Base-by-base conservation (phyloP, 2,888 invertebrate species). In the Crematogaster levior region DNA sequence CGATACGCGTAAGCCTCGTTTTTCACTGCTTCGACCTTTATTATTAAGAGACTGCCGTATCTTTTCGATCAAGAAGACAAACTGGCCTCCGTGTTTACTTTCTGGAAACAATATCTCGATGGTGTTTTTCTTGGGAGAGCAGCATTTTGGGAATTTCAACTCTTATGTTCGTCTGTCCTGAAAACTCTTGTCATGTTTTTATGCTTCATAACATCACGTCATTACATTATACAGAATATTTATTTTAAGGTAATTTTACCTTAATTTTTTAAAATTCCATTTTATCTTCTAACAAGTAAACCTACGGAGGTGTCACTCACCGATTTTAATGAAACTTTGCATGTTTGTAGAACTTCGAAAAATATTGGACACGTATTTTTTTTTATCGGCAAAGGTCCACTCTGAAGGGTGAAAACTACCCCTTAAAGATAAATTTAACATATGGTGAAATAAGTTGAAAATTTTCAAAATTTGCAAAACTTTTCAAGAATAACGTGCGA, bases 41-140 rank as follows among this genome's bases (percentile, higher is more conserved):
- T 72, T 72, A 56, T 72, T 72, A 72, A 72, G 72, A 72, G 72
- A 24, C 73, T 70, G 74, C 30, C 51, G 73, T 81, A 83, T 81
- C 83, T 74, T 81, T 65, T 60, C 81, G 83, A 83, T 83, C 83
- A 72, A 83, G 66, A 81, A 73, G 83, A 81, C 60, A 83, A 83
- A 81, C 73, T 58, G 37, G 66, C 15, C 72, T 65, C n/a, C 7
- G 27, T 81, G 73, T 81, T 79, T 81, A 66, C 74, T 81, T 81
- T 83, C 37, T 51, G 40, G 40, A 68, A 65, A 66, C 56, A 66
- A 40, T 60, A 53, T 79, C 68, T 79, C 72, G 77, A 70, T 79
- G 24, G 27, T 79, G 77, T 79, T 79, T 79, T 81, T 58, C 63
- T 66, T 66, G 12, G 24, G 5, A 12, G 48, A 30, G 21, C 46